phyloP scores from a whole-genome alignment of 64 coral and sea anemone species.

The Anthopleura sola region DNA sequence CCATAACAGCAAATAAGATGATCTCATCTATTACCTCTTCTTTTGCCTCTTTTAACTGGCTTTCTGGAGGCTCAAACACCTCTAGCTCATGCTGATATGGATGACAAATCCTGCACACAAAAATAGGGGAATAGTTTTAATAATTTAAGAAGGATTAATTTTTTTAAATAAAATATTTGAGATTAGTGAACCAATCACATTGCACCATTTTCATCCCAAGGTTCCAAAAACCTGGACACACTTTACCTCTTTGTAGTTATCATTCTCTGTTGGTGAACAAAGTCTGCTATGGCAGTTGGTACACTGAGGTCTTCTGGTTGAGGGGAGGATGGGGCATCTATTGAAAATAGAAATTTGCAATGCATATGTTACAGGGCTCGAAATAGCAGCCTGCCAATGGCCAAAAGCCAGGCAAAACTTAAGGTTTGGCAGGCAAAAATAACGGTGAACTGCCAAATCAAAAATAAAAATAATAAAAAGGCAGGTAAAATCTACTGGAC shows the following conservation, averaged over 20 bases:
- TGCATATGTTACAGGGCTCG: too few species aligned
- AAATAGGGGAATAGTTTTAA: not conserved
- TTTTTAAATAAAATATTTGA: too few species aligned
- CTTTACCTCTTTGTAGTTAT: not conserved
- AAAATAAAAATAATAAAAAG: too few species aligned
- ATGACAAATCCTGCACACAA: conserved; percentile 55
- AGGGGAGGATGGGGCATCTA: not conserved
- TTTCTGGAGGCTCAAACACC: conserved; percentile 63
- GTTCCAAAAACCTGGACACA: not conserved
- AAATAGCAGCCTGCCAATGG: too few species aligned
- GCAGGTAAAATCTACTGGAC: too few species aligned
- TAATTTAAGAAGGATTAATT: too few species aligned
- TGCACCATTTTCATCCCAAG: too few species aligned
- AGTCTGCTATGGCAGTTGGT: conserved; percentile 79
- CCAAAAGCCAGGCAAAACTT: too few species aligned
- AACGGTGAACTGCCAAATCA: too few species aligned
- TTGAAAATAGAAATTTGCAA: not conserved
- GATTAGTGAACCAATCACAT: too few species aligned
- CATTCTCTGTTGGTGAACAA: conserved; percentile 88
- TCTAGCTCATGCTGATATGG: conserved; percentile 92
- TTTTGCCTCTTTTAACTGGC: conserved; percentile 52
- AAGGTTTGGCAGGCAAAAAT: too few species aligned
- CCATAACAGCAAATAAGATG: not conserved
- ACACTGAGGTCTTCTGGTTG: conserved; percentile 43
- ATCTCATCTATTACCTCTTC: conserved; percentile 43